These are phyloP conservation scores for Pocillopora verrucosa DNA, from an alignment of 64 coral and sea anemone genomes.

Conservation along the genomic window DNA sequence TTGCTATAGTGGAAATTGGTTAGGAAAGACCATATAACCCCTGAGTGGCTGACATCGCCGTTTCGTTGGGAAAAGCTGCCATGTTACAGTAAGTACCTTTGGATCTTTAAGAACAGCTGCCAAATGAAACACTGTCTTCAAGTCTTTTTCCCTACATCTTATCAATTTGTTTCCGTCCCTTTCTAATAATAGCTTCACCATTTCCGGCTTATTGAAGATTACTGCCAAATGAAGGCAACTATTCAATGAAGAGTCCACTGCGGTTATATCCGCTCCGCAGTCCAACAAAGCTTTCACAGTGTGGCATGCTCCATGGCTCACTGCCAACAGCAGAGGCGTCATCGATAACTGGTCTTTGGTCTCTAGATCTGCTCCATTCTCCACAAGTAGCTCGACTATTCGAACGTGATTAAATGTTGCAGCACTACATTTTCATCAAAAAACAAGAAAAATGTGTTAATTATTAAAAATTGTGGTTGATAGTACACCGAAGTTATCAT, in stretches of 20 bases:
- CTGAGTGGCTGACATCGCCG: not conserved
- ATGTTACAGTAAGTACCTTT: not conserved
- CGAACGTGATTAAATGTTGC: conserved; percentile 11
- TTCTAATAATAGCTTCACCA: not conserved
- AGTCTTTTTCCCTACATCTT: not conserved
- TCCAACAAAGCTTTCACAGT: conserved; percentile 22
- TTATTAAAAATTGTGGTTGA: too few species aligned
- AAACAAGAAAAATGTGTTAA: too few species aligned
- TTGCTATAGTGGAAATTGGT: too few species aligned
- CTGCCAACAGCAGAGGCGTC: not conserved
- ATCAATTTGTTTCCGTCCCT: conserved; percentile 2
- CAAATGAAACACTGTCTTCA: not conserved
- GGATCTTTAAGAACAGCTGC: conserved; percentile 7
- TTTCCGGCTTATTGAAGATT: not conserved
- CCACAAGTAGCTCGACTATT: conserved; percentile 9
- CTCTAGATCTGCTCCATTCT: conserved; percentile 20
- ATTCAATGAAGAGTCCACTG: not conserved
- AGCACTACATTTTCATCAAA: not conserved
- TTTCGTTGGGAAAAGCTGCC: not conserved
- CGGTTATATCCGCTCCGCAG: conserved; percentile 18
- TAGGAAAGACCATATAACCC: not conserved
- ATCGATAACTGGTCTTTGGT: not conserved
- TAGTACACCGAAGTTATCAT: not conserved
- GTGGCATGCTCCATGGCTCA: conserved; percentile 1
- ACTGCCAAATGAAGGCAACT: conserved; percentile 40